Conservation (phyloP, 2,888 invertebrate species). For the Agonopterix heracliana region DNA sequence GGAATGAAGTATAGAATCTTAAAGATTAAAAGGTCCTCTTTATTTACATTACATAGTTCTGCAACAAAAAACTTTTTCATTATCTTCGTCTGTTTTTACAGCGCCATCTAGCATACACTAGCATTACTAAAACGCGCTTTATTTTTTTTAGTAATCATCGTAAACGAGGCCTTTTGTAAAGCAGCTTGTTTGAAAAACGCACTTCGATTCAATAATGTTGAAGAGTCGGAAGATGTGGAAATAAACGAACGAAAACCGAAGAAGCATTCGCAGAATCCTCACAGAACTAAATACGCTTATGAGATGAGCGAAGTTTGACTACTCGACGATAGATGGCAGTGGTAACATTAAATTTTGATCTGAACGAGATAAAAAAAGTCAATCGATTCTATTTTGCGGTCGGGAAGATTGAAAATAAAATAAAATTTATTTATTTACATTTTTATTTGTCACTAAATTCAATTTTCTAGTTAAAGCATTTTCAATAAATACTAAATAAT, state of each 20-base stretch:
- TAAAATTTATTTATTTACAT: conserved; percentile 17
- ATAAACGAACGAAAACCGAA: conserved; percentile 33
- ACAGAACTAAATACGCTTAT: conserved; percentile 2
- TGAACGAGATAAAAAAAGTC: too few relatives aligned
- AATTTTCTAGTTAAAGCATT: conserved; percentile 54
- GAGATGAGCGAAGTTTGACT: conserved; percentile 7
- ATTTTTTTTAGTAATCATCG: conserved; percentile 41
- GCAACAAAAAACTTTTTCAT: too few relatives aligned
- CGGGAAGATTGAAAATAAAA: conserved; percentile 10
- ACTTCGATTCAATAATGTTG: conserved; percentile 19
- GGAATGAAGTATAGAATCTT: too few relatives aligned
- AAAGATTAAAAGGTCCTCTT: too few relatives aligned
- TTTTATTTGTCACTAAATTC: conserved; percentile 5
- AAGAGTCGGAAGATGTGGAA: conserved; percentile 33
- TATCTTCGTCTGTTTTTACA: not conserved
- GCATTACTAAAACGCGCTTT: conserved; percentile 6
- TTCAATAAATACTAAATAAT: conserved; percentile 48
- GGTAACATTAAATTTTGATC: not conserved
- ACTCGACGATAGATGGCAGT: conserved; percentile 26
- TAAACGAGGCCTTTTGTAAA: conserved; percentile 59
- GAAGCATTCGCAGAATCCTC: not conserved
- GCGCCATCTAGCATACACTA: conserved; percentile 16
- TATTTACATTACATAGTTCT: too few relatives aligned
- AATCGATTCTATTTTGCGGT: too few relatives aligned
- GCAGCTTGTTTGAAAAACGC: conserved; percentile 38